phyloP scores from a whole-genome alignment of 1,140 invertebrate genomes.

The Caenorhabditis remanei region DNA sequence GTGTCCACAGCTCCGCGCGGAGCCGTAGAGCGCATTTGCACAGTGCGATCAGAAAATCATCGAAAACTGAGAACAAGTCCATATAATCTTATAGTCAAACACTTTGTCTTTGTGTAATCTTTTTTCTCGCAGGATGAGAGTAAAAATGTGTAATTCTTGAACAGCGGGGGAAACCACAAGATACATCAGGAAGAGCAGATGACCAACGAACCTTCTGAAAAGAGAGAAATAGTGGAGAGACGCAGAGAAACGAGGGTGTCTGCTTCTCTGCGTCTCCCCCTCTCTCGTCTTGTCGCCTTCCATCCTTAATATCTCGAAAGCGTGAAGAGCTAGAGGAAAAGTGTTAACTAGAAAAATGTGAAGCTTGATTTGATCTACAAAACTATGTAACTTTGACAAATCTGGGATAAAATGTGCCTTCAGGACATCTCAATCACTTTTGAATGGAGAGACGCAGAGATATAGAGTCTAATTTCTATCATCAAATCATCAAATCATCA shows the following conservation, averaged over 20 bases:
- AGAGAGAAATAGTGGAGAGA: not conserved
- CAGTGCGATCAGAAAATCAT: constrained; percentile 32
- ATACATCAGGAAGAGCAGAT: not conserved
- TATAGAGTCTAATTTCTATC: constrained; percentile 29
- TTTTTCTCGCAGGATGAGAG: not conserved
- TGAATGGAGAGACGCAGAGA: too few species aligned
- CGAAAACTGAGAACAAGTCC: constrained; percentile 6
- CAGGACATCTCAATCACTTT: too few species aligned
- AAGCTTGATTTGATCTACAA: too few species aligned
- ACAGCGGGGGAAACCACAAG: constrained; percentile 16
- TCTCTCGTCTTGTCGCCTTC: too few species aligned
- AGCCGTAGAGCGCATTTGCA: not conserved
- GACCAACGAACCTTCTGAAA: not conserved
- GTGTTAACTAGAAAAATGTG: too few species aligned
- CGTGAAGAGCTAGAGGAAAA: too few species aligned
- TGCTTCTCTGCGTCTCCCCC: too few species aligned
- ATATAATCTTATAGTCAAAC: constrained; percentile 34
- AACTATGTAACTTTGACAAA: too few species aligned
- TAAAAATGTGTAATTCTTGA: constrained; percentile 18
- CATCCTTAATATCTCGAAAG: too few species aligned
- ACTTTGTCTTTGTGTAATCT: too few species aligned
- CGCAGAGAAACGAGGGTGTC: too few species aligned
- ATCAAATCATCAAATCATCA: constrained; percentile 53
- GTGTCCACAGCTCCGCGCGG: not conserved
- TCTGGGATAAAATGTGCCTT: too few species aligned